phyloP scores from a whole-genome alignment of 2,888 invertebrate genomes.

The Gastracanthus pulcherrimus region DNA sequence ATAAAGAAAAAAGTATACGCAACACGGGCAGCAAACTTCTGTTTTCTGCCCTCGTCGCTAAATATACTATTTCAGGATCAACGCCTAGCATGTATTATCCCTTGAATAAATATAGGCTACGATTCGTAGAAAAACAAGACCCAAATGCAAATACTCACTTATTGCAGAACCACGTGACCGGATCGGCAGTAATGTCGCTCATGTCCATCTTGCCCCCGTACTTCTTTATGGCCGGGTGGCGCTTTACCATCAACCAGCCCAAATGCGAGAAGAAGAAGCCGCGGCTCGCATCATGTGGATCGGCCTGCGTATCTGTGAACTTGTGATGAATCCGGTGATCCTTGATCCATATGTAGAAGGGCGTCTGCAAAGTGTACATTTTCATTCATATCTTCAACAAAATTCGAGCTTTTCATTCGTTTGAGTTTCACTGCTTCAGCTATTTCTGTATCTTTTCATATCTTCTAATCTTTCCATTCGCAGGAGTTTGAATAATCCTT shows the following conservation, averaged over 20 bases:
- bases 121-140: too few relatives aligned
- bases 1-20: too few relatives aligned
- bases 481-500: not conserved
- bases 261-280: too few relatives aligned
- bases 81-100: too few relatives aligned
- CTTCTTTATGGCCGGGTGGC: constrained; percentile 90
- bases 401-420: not conserved
- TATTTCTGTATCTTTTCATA: not conserved
- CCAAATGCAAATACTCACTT: constrained; percentile 82
- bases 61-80: too few relatives aligned
- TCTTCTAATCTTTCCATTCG: not conserved
- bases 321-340: constrained; percentile 87
- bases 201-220: constrained; percentile 90
- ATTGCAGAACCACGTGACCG: constrained; percentile 88
- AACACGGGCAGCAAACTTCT: too few relatives aligned
- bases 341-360: constrained; percentile 71
- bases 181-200: constrained; percentile 89
- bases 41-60: too few relatives aligned
- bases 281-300: constrained; percentile 89
- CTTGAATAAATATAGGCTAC: too few relatives aligned
- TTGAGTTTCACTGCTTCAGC: too few relatives aligned
- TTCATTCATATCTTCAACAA: not conserved
- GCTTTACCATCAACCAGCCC: constrained; percentile 96
- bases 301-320: constrained; percentile 87
- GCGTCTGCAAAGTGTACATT: constrained; percentile 64